Evolutionary conservation across 2,888 invertebrate genomes (phyloP).

Genomic region (Atethmia centrago): DNA sequence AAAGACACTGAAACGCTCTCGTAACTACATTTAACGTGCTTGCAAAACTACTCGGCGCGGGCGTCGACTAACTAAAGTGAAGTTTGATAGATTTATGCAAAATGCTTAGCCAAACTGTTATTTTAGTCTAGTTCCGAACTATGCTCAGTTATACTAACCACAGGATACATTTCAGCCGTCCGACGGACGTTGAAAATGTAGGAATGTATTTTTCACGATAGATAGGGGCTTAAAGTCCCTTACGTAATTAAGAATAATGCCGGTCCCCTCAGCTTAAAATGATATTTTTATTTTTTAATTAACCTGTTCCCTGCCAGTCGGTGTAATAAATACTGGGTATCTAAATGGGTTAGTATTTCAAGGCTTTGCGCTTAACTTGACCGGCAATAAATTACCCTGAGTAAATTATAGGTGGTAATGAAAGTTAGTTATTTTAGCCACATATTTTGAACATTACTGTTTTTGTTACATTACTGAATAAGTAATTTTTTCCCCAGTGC

Average conservation of each 20-base stretch:
- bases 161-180: conserved; percentile 16
- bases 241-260: conserved; percentile 44
- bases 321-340: conserved; percentile 48
- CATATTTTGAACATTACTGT: too few species aligned
- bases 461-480: conserved; percentile 31
- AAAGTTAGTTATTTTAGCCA: conserved; percentile 44
- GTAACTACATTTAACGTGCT: conserved; percentile 53
- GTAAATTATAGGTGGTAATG: conserved; percentile 56
- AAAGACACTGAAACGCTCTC: conserved; percentile 62
- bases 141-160: conserved; percentile 39
- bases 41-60: conserved; percentile 41
- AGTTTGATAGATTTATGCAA: conserved; percentile 65
- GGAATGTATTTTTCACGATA: conserved; percentile 35
- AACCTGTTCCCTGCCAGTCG: conserved; percentile 41
- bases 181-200: not conserved
- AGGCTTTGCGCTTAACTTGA: conserved; percentile 58
- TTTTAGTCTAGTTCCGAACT: conserved; percentile 61
- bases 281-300: conserved; percentile 53
- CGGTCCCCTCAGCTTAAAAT: conserved; percentile 28
- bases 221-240: conserved; percentile 12
- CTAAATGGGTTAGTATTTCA: conserved; percentile 56
- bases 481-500: conserved; percentile 12
- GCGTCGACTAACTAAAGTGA: conserved; percentile 56
- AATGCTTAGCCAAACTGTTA: conserved; percentile 62
- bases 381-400: conserved; percentile 43